Percentiles rank a stretch among this genome's conserved stretches.
Conservation (phyloP, 2,888 invertebrate genomes). For the Sthenelais limicola region DNA sequence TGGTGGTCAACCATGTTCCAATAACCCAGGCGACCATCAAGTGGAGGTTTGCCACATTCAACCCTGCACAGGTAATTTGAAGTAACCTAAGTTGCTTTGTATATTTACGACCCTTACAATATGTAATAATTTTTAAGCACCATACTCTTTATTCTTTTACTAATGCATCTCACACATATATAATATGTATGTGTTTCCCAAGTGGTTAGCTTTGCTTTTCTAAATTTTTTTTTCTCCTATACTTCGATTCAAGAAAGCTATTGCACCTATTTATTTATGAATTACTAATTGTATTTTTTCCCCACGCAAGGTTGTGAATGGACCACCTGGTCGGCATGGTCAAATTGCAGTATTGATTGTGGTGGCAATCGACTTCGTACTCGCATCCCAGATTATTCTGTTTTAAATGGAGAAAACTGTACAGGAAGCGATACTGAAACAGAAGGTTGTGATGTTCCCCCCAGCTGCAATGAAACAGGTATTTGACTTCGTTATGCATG, state of each 20-base stretch:
- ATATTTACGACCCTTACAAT: too few species aligned
- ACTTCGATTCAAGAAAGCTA: too few species aligned
- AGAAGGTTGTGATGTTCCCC: conserved; percentile 10
- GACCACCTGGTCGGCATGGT: conserved; percentile 14
- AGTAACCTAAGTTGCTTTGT: too few species aligned
- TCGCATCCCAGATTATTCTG: conserved; percentile 4
- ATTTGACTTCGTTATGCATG: background rate
- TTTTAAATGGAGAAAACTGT: background rate
- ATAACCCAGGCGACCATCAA: conserved; percentile 4
- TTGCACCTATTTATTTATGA: too few species aligned
- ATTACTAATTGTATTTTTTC: too few species aligned
- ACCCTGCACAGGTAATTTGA: background rate
- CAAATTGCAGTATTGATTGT: conserved; percentile 23
- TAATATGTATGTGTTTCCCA: too few species aligned
- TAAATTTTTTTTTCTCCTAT: too few species aligned
- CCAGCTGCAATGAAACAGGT: conserved; percentile 17
- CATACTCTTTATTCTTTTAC: too few species aligned
- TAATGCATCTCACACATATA: too few species aligned
- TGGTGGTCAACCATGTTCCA: conserved; percentile 8
- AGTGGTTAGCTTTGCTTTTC: too few species aligned
- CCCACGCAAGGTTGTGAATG: conserved; percentile 13
- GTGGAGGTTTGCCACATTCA: conserved; percentile 29
- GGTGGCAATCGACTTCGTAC: background rate
- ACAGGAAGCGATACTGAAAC: conserved; percentile 13
- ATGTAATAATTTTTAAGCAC: too few species aligned